phyloP scores from a whole-genome alignment of 2,113 vertebrate species.

The Jacana jacana region DNA sequence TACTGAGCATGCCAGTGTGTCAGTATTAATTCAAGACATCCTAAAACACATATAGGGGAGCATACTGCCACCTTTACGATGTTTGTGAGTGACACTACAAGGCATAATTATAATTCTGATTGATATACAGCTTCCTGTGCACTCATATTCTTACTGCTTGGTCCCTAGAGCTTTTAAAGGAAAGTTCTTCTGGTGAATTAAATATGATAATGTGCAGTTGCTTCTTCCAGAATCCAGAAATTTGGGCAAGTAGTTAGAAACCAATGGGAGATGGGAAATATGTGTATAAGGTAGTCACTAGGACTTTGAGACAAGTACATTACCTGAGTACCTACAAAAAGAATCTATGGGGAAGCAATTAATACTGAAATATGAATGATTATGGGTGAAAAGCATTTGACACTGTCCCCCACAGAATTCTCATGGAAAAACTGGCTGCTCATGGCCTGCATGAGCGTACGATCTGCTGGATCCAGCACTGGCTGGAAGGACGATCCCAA shows the following conservation, averaged over 20 bases:
- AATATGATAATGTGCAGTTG: not conserved
- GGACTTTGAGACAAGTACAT: not conserved
- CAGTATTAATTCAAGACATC: not conserved
- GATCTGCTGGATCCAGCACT: too few species aligned
- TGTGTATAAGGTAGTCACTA: not conserved
- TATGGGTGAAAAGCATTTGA: too few species aligned
- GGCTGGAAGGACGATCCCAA: too few species aligned
- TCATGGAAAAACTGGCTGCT: too few species aligned
- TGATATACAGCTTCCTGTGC: not conserved
- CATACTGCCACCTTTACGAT: not conserved
- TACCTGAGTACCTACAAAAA: not conserved
- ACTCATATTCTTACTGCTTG: not conserved
- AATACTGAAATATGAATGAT: not conserved
- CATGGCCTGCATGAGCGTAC: too few species aligned
- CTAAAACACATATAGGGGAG: not conserved
- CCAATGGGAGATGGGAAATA: not conserved
- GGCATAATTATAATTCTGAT: not conserved
- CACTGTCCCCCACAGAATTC: too few species aligned
- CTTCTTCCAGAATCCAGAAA: not conserved
- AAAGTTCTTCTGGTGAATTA: not conserved
- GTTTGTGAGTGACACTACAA: not conserved
- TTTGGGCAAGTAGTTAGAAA: not conserved
- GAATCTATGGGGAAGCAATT: not conserved
- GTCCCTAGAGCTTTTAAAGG: not conserved
- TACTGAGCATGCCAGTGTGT: not conserved